Evolutionary conservation across 2,888 invertebrate species (phyloP).

Genomic region (Synanthedon vespiformis): DNA sequence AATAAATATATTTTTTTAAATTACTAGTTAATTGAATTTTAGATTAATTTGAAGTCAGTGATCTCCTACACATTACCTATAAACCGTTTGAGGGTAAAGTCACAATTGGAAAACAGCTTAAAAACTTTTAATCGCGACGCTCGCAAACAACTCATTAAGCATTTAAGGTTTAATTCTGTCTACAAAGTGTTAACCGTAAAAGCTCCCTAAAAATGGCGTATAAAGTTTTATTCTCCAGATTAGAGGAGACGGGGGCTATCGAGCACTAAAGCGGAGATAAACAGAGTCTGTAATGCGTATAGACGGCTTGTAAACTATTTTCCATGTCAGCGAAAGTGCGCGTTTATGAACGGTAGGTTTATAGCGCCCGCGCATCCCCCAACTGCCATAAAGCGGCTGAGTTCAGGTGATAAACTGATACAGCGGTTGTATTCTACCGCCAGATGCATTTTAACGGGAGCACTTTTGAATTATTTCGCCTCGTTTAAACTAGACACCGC

Average conservation of each 20-base stretch:
- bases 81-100: background rate
- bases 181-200: slow-evolving; percentile 56
- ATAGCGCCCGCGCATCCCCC: slow-evolving; percentile 22
- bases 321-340: slow-evolving; percentile 63
- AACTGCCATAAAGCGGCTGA: slow-evolving; percentile 33
- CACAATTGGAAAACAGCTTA: slow-evolving; percentile 32
- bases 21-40: too few species aligned
- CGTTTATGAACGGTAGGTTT: slow-evolving; percentile 47
- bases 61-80: too few species aligned
- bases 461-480: slow-evolving; percentile 62
- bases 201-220: slow-evolving; percentile 52
- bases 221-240: slow-evolving; percentile 63
- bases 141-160: slow-evolving; percentile 56
- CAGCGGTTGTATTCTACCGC: slow-evolving; percentile 38
- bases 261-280: slow-evolving; percentile 52
- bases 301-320: slow-evolving; percentile 62
- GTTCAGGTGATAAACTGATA: slow-evolving; percentile 51
- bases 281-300: slow-evolving; percentile 40
- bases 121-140: slow-evolving; percentile 47
- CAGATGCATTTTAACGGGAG: slow-evolving; percentile 54
- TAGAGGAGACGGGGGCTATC: slow-evolving; percentile 45
- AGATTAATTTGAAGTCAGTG: too few species aligned
- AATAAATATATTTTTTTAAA: too few species aligned
- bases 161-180: slow-evolving; percentile 58
- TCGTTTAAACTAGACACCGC: slow-evolving; percentile 38